Conservation (phyloP, 2,888 invertebrate species). For the Pteria penguin region DNA sequence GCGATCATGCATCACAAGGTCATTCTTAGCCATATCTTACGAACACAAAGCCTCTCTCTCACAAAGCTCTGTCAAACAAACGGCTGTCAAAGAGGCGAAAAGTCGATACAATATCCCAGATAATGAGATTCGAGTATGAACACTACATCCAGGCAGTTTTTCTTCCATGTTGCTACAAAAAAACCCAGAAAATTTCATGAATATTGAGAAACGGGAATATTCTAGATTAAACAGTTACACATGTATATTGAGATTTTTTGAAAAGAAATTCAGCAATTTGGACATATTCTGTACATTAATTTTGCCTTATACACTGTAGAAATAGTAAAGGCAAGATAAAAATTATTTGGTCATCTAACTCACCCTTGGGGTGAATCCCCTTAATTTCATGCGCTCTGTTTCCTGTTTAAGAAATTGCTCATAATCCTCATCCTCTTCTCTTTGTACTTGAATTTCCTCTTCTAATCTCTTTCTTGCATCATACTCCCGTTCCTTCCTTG, state of each 20-base stretch:
- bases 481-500: constrained; percentile 57
- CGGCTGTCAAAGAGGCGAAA: neutral
- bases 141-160: constrained; percentile 9
- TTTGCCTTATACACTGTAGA: no score
- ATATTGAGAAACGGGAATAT: no score
- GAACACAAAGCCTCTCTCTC: no score
- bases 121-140: no score
- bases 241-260: no score
- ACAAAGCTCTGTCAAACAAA: neutral
- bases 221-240: no score
- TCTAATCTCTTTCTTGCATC: constrained; percentile 51
- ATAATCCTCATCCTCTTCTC: constrained; percentile 69
- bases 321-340: no score
- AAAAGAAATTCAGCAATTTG: no score
- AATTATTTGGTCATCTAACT: neutral
- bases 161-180: constrained; percentile 2
- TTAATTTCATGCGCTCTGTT: constrained; percentile 69
- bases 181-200: neutral
- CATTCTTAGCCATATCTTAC: no score
- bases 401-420: constrained; percentile 73
- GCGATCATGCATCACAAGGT: no score
- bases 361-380: constrained; percentile 71
- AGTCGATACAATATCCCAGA: neutral
- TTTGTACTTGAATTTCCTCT: constrained; percentile 65
- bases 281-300: no score